Evolutionary conservation across 2,797 vertebrate genomes (phyloP).

Genomic region (Rhinophrynus dorsalis): DNA sequence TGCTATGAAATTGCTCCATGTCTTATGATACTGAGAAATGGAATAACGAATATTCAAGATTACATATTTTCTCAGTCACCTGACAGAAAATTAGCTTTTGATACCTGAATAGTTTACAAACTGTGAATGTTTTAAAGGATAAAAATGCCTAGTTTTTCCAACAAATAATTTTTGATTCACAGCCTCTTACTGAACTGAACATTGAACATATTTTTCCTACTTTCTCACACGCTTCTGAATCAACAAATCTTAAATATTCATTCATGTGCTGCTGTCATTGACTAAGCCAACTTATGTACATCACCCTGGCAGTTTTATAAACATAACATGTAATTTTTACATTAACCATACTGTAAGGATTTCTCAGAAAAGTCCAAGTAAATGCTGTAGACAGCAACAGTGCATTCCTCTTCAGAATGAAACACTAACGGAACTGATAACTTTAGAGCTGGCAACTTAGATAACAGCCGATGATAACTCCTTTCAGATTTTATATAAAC

Average conservation of each 20-base stretch:
- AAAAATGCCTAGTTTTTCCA: no score
- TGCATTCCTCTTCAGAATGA: conserved; percentile 33
- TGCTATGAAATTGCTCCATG: no score
- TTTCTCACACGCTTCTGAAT: background rate
- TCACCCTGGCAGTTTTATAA: background rate
- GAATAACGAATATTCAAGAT: no score
- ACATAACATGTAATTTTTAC: background rate
- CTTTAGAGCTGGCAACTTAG: conserved; percentile 21
- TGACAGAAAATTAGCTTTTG: no score
- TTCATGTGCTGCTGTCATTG: background rate
- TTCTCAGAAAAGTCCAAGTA: background rate
- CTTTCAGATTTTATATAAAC: no score
- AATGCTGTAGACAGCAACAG: background rate
- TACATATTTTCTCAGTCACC: no score
- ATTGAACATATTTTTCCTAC: no score
- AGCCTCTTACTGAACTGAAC: no score
- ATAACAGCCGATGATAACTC: conserved; percentile 29
- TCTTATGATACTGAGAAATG: no score
- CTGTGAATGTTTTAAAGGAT: no score
- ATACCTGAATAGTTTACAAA: no score
- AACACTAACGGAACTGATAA: conserved; percentile 23
- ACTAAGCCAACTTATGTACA: background rate
- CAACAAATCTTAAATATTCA: background rate
- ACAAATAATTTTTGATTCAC: no score
- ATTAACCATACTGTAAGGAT: background rate